Base-by-base conservation (phyloP, 1,140 invertebrate genomes). In the Tetragonula clypearis region DNA sequence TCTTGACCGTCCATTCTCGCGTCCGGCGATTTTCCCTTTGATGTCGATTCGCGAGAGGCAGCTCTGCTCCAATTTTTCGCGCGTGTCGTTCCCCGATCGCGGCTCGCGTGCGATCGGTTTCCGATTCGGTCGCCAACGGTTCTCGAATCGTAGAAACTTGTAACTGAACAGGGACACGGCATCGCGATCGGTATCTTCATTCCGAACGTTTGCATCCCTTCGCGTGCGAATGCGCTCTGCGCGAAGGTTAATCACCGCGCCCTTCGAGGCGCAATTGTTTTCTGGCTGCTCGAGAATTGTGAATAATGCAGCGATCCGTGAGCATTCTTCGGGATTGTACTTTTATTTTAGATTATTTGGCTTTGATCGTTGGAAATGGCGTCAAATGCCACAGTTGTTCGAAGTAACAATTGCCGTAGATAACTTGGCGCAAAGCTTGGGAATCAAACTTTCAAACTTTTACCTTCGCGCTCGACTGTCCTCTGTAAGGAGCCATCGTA, bases 1-100 rank as follows among this genome's bases (percentile, higher is more conserved):
- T 92, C 91, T 92, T 89, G 85, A 75, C 88, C 56, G 35, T 69
- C 82, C 76, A 26, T 62, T 71, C 30, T 41, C 76, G 76, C 76
- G 55, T 68, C 9, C 82, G 41, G 41, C 74, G 77, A 74, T 78
- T 83, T 30, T 86, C 86, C 74, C 76, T 84, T 84, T 84, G 58
- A 79, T 73, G 82, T 73, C 82, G 82, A 84, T 72, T 65, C 49
- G 58, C 79, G 82, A 84, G 56, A 65, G 79, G 79, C 71, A 49
- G 58, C 76, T 23, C n/a, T 56, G 78, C 65, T 41, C 68, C 30
- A 58, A 79, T 85, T 81, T 84, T 84, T 65, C 73, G 30, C 30
- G 30, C 0, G 58, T 21, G 62, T 84, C 72, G 82, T 79, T 26
- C 68, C 0, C 41, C 14, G 5, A n/a, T 30, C 30, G 3, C 21